These are phyloP conservation scores for Cirrhinus mrigala DNA, from an alignment of 2,797 vertebrate species.

Conservation along the genomic window DNA sequence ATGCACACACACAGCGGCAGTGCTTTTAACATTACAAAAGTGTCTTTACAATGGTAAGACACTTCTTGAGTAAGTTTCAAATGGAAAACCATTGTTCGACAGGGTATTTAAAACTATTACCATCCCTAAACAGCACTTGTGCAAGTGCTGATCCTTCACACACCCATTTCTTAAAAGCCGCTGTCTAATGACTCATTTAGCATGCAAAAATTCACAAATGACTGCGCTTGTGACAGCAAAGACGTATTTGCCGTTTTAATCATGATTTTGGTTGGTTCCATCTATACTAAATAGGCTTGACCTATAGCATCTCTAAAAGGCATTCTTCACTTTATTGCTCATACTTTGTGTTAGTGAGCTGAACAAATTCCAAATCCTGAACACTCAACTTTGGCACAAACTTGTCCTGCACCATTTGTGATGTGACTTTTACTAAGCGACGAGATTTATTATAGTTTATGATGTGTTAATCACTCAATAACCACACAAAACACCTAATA, in stretches of 20 bases:
- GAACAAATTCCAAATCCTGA: neutral
- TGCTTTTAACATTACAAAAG: constrained; percentile 23
- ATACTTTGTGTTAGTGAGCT: neutral
- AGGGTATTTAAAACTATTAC: constrained; percentile 32
- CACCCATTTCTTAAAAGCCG: constrained; percentile 41
- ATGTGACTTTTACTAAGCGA: neutral
- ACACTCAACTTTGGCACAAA: neutral
- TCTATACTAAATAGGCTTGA: neutral
- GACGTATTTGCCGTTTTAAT: constrained; percentile 42
- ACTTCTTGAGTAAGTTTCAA: constrained; percentile 26
- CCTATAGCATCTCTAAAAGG: neutral
- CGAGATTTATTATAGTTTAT: neutral
- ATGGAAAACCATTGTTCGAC: neutral
- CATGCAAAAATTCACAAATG: constrained; percentile 68
- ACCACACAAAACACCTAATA: neutral
- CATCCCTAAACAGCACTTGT: neutral
- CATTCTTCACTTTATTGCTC: neutral
- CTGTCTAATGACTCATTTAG: constrained; percentile 70
- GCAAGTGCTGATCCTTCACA: constrained; percentile 14
- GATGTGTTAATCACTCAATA: neutral
- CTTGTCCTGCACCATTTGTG: neutral
- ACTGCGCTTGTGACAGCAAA: constrained; percentile 60
- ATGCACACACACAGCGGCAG: constrained; percentile 18
- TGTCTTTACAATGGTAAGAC: neutral
- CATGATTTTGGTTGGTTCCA: neutral